Evolutionary conservation across 2,113 vertebrate species (phyloP).

Genomic region (Emberiza fucata): DNA sequence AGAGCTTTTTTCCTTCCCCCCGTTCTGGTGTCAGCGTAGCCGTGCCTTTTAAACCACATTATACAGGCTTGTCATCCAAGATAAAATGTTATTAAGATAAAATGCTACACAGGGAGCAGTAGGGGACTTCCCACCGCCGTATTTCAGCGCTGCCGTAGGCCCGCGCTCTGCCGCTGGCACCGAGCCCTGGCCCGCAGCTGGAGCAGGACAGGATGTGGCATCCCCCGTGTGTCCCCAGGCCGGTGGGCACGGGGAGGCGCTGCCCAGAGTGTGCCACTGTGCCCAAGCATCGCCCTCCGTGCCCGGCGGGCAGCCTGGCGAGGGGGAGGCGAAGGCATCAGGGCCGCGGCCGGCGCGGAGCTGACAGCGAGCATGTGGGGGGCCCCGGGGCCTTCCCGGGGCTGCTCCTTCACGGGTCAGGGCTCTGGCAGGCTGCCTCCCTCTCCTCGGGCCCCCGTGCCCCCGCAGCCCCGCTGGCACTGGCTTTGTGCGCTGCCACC

Average conservation of each 20-base stretch:
- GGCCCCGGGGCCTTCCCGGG: neutral
- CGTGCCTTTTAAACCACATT: conserved; percentile 76
- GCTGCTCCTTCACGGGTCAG: conserved; percentile 10
- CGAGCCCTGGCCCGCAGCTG: neutral
- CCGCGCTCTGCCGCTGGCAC: neutral
- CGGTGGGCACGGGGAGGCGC: neutral
- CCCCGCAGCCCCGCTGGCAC: neutral
- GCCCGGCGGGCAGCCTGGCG: neutral
- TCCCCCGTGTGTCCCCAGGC: neutral
- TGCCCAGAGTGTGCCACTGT: neutral
- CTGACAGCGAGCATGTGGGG: conserved; percentile 37
- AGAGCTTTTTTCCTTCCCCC: conserved; percentile 3
- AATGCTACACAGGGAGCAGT: conserved; percentile 66
- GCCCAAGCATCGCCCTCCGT: neutral
- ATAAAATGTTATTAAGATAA: conserved; percentile 83
- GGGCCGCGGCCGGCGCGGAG: neutral
- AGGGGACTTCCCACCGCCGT: conserved; percentile 65
- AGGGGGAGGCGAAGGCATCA: neutral
- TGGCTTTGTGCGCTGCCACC: neutral
- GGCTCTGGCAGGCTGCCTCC: neutral
- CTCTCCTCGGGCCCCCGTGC: neutral
- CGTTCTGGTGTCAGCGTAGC: conserved; percentile 33
- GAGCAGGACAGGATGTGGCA: neutral
- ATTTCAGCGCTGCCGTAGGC: conserved; percentile 54
- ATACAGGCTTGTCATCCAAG: conserved; percentile 75